phyloP scores from a whole-genome alignment of 2,797 vertebrate genomes.

The Nasua narica region DNA sequence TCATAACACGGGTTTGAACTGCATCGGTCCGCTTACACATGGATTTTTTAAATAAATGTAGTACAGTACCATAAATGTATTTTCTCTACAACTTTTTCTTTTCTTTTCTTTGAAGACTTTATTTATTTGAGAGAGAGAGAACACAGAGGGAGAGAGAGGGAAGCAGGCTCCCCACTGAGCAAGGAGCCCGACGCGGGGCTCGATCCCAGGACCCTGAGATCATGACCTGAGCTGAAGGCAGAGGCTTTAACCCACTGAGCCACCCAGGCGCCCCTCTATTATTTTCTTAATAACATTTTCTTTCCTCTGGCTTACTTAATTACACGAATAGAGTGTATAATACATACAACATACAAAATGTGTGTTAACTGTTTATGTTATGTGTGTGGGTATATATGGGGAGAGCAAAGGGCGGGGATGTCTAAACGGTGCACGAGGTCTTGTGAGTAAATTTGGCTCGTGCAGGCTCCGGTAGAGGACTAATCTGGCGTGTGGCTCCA shows the following conservation, averaged over 20 bases:
- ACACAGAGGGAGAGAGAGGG: neutral
- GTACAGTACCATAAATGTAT: neutral
- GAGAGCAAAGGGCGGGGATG: neutral
- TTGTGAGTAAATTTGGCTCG: neutral
- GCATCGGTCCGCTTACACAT: neutral
- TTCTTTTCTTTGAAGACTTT: neutral
- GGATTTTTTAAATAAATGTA: neutral
- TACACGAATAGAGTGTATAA: neutral
- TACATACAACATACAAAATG: neutral
- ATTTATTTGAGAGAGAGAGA: neutral
- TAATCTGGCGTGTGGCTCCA: neutral
- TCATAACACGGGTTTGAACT: neutral
- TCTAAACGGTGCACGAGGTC: neutral
- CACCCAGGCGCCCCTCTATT: neutral
- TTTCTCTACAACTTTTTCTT: neutral
- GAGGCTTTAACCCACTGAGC: neutral
- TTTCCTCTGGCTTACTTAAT: neutral
- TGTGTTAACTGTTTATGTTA: neutral
- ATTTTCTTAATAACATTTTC: neutral
- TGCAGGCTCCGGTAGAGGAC: neutral
- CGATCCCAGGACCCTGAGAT: neutral
- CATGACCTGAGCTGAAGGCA: neutral
- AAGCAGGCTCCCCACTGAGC: neutral
- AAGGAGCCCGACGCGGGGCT: rapidly evolving
- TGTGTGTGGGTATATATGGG: rapidly evolving